Evolutionary conservation across 2,888 invertebrate species (phyloP), one percentile per base, ranked within the genome.

Genomic region (Parnassius smintheus): DNA sequence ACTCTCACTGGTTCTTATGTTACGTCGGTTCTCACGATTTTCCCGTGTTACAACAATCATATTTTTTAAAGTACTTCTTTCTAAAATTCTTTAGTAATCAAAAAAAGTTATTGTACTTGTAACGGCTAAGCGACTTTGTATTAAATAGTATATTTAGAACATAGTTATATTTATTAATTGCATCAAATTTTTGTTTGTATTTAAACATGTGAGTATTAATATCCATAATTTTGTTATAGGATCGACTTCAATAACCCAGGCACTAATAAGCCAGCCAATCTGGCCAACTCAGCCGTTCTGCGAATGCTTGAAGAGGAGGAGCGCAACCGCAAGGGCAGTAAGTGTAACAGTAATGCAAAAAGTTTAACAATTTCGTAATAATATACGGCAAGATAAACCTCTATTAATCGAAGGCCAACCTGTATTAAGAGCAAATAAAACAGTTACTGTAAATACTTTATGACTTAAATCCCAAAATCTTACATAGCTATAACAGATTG

Each of bases 261-360:
- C 56, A 94, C 94, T 70, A 93, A 94, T 70, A 96, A 96, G 80
- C 96, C 96, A 65, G 91, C 94, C 57, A 96, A 97, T 86, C 93
- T 97, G 76, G 96, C 96, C 77, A 96, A 96, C 86, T 97, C 97
- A 56, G 96, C 96, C 56, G 97, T 97, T 61, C 91, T 97, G 72
- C 94, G 95, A 69, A 96, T 97, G 94, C 93, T 97, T 66, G 96
- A 96, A 80, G 97, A 97, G 82, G 96, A 97, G 83, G 96, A 96
- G 82, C 92, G 94, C 74, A 94, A 93, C 81, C 92, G 94, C 71
- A 93, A 92, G 77, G 94, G 94, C 73, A 93, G 95, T 95, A 80
- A 93, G 93, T 90, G 46, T 18, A 66, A 45, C 2, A 54, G 58
- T 42, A 12, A 42, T 56, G 48, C n/a, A 48, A 8, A 11, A 54